Evolutionary conservation across 2,888 invertebrate genomes (phyloP), one percentile per base, ranked within the genome.

Genomic region (Drosophila antonietae): DNA sequence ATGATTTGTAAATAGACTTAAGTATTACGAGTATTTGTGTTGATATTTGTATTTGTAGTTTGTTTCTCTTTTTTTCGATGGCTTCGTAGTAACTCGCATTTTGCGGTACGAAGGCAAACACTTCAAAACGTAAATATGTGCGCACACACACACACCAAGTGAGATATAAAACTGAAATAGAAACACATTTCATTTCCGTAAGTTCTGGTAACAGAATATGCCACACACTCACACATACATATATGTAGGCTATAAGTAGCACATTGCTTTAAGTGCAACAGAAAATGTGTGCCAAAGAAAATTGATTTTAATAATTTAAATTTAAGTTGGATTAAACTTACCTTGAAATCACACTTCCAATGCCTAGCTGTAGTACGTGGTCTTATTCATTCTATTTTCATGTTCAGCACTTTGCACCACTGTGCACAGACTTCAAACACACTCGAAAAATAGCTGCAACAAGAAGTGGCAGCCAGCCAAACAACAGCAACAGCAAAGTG

Each of bases 131-230:
- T 73, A 88, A 88, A 72, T 76, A 83, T 73, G 39, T 15, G 74
- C 75, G n/a, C 69, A 78, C 69, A 28, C 37, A 31, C 5, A 9
- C 3, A 33, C 23, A 28, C 6, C 28, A 6, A 9, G 14, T 8
- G 23, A 49, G 66, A 75, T 78, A 72, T 72, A 73, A 81, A 83
- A 84, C 89, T 84, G 76, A 89, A 89, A 84, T 87, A 83, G 84
- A 89, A 89, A 87, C 79, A 89, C 85, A 86, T 86, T 86, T 86
- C 89, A 86, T 89, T 86, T 86, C 89, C 85, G 88, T 84, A 88
- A 87, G 87, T 86, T 87, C 76, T 75, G 73, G 55, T 68, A 79
- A 61, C 76, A 67, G 77, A 73, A 79, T 73, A 80, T 80, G 69
- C 70, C 73, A 65, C 55, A 59, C 58, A 15, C 63, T 10, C 18